phyloP scores from a whole-genome alignment of 2,113 vertebrate genomes.

The Microcebus griseorufus region DNA sequence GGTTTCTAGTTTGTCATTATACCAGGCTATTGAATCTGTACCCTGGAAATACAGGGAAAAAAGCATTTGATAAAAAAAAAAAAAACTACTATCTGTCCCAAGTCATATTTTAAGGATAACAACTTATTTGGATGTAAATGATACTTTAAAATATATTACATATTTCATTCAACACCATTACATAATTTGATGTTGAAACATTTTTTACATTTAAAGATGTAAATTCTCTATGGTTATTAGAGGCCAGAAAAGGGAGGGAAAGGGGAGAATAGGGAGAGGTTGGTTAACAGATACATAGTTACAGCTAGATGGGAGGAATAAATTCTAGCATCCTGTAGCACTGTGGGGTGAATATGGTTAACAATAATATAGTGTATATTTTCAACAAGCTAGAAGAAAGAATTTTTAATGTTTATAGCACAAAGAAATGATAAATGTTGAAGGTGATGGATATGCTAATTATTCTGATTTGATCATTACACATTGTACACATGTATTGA shows the following conservation, averaged over 20 bases:
- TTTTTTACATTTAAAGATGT: neutral
- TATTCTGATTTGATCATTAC: neutral
- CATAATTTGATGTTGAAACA: neutral
- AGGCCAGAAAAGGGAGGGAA: neutral
- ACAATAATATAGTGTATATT: neutral
- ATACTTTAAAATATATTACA: neutral
- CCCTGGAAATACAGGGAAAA: neutral
- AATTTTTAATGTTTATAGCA: neutral
- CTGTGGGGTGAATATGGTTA: neutral
- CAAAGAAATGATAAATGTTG: neutral
- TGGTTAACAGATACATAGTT: neutral
- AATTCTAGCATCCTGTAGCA: neutral
- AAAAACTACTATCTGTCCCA: neutral
- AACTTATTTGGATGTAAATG: neutral
- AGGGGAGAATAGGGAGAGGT: neutral
- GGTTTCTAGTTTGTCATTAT: neutral
- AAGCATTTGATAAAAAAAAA: neutral
- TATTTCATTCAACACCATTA: neutral
- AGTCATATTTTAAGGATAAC: conserved; percentile 6
- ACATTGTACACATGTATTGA: neutral
- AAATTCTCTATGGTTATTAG: neutral
- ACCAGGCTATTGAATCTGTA: neutral
- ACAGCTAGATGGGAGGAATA: neutral
- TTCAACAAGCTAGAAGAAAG: neutral
- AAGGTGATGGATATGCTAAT: neutral